Base-by-base conservation (phyloP, 2,113 vertebrate genomes). In the Brachirus orientalis region DNA sequence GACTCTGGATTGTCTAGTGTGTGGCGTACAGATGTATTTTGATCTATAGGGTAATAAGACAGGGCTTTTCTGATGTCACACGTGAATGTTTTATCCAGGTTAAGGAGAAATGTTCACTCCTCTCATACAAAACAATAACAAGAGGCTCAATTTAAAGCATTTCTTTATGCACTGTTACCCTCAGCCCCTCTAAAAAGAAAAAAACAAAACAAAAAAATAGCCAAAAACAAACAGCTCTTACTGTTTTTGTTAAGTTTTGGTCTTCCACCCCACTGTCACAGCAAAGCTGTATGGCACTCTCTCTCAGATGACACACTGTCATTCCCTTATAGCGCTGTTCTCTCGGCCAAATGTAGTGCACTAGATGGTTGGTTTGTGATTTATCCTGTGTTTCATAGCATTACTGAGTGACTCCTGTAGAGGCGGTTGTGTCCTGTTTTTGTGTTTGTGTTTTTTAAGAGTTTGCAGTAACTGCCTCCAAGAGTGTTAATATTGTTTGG, bases 191-290 rank as follows among this genome's bases (percentile, higher is more conserved):
- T 75, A 70, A 75, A 58, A 3, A 1, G 16, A 35, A 33, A 69
- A 20, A 45, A 52, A 20, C 20, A 17, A 40, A 35, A 35, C 2
- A 36, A 45, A 48, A 62, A 48, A 37, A 14, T 6, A 10, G 6
- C 14, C 6, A 45, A 45, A 70, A 65, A 60, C 41, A 73, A 72
- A 62, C 68, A 6, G 69, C 79, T 74, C 71, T 80, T 82, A 78
- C 57, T 61, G 75, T 83, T 86, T 77, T 78, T 60, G 64, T 68
- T 87, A 22, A 54, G 57, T 77, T 87, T 84, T 61, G 79, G 92
- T 92, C 92, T 92, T 92, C 91, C 90, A 77, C 79, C 86, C 70
- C 70, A 53, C 41, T 62, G 54, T 75, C 72, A 67, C 90, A 88
- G 90, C 87, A 3, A 88, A 89, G 88, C 90, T 91, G 87, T 89